Conservation (phyloP, 2,113 vertebrate species). For the Rhabdornis inornatus region DNA sequence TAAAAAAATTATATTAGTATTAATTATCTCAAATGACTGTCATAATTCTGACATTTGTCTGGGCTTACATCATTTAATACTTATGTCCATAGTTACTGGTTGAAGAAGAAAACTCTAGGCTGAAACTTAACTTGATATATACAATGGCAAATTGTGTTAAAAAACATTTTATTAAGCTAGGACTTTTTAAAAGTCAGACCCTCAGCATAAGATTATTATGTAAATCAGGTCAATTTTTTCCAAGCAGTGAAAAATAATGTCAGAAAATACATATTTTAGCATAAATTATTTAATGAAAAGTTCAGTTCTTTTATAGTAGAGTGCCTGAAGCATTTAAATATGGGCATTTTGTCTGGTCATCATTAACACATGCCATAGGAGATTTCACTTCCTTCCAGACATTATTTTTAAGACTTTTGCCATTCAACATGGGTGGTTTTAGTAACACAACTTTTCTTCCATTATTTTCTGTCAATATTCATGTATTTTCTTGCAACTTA, state of each 20-base stretch:
- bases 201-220: slow-evolving; percentile 69
- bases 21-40: not conserved
- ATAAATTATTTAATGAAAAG: slow-evolving; percentile 79
- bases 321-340: slow-evolving; percentile 52
- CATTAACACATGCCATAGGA: slow-evolving; percentile 29
- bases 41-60: slow-evolving; percentile 19
- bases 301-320: slow-evolving; percentile 72
- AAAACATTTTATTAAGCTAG: slow-evolving; percentile 59
- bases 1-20: not conserved
- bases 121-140: slow-evolving; percentile 35
- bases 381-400: slow-evolving; percentile 32
- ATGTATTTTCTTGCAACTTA: not conserved
- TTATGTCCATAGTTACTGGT: not conserved
- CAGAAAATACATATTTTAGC: slow-evolving; percentile 83
- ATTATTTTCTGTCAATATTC: not conserved
- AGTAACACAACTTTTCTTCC: not conserved
- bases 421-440: not conserved
- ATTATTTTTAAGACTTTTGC: slow-evolving; percentile 3
- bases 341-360: slow-evolving; percentile 40
- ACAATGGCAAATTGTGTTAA: slow-evolving; percentile 53
- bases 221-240: slow-evolving; percentile 75
- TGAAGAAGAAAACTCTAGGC: slow-evolving; percentile 31
- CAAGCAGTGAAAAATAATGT: slow-evolving; percentile 77
- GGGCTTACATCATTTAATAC: not conserved
- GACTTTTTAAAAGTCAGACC: slow-evolving; percentile 57